phyloP scores from a whole-genome alignment of 2,888 invertebrate species.

The Heteromurus nitidus region DNA sequence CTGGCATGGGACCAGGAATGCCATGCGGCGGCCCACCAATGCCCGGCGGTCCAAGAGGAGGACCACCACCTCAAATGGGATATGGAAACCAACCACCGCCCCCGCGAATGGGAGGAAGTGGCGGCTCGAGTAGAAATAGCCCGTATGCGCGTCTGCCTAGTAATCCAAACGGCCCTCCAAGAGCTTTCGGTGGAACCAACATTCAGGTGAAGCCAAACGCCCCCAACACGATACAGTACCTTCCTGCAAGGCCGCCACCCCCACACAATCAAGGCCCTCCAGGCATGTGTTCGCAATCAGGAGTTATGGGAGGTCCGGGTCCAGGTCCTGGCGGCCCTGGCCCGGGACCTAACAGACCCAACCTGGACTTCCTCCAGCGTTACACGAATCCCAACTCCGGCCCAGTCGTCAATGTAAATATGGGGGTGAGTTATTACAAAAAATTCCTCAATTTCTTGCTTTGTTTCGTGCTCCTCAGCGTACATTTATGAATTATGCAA shows the following conservation, averaged over 20 bases:
- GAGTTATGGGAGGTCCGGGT: constrained; percentile 65
- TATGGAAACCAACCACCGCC: constrained; percentile 71
- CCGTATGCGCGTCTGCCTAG: constrained; percentile 78
- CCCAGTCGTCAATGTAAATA: constrained; percentile 73
- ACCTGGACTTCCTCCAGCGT: constrained; percentile 91
- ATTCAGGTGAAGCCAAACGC: constrained; percentile 97
- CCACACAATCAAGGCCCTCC: constrained; percentile 74
- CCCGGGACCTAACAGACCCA: constrained; percentile 83
- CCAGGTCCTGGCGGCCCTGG: constrained; percentile 54
- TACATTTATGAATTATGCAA: too few relatives aligned
- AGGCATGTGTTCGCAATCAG: constrained; percentile 68
- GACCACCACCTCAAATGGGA: constrained; percentile 63
- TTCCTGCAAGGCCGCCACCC: constrained; percentile 93
- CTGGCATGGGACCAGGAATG: constrained; percentile 70
- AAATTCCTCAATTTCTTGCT: not conserved
- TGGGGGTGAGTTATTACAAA: constrained; percentile 70
- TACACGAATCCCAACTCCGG: constrained; percentile 86
- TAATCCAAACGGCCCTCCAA: constrained; percentile 78
- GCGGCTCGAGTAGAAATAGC: constrained; percentile 73
- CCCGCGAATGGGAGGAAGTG: constrained; percentile 79
- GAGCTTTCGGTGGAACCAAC: constrained; percentile 84
- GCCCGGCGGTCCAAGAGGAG: constrained; percentile 62
- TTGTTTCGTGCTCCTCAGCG: too few relatives aligned
- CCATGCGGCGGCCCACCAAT: constrained; percentile 66
- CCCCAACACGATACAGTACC: constrained; percentile 98